Conservation (phyloP, 2,888 invertebrate species). For the Hydriomena furcata region DNA sequence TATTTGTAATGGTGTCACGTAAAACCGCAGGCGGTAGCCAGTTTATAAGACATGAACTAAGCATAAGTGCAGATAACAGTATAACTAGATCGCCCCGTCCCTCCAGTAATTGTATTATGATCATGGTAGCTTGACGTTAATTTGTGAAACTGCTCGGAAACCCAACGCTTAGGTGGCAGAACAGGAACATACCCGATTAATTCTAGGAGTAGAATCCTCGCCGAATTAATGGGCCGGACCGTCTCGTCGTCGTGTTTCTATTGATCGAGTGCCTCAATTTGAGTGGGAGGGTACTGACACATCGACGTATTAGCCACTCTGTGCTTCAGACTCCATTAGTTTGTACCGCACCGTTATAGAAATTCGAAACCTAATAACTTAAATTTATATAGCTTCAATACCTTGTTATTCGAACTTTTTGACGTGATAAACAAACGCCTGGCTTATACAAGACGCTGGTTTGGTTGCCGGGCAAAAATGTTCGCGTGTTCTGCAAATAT, state of each 20-base stretch:
- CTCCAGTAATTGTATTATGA: conserved; percentile 59
- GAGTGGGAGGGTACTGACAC: conserved; percentile 28
- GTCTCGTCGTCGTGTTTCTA: conserved; percentile 57
- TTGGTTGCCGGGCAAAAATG: too few relatives aligned
- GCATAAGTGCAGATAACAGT: conserved; percentile 38
- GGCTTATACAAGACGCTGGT: too few relatives aligned
- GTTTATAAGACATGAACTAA: too few relatives aligned
- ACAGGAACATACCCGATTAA: conserved; percentile 64
- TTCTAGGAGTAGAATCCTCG: conserved; percentile 70
- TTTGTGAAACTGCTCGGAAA: conserved; percentile 75
- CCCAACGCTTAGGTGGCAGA: conserved; percentile 59
- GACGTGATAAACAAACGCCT: too few relatives aligned
- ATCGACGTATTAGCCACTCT: conserved; percentile 26
- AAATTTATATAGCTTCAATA: neutral
- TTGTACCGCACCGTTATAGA: conserved; percentile 1
- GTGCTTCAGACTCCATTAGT: neutral
- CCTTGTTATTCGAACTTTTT: too few relatives aligned
- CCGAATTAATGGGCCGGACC: conserved; percentile 64
- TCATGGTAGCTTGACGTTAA: conserved; percentile 65
- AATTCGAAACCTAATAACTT: neutral
- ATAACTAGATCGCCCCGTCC: conserved; percentile 37
- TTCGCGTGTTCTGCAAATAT: too few relatives aligned
- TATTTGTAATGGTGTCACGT: too few relatives aligned
- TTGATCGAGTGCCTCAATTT: conserved; percentile 53
- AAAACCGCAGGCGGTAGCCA: too few relatives aligned